Conservation (phyloP, 2,113 vertebrate genomes). For the Zosterops lateralis region DNA sequence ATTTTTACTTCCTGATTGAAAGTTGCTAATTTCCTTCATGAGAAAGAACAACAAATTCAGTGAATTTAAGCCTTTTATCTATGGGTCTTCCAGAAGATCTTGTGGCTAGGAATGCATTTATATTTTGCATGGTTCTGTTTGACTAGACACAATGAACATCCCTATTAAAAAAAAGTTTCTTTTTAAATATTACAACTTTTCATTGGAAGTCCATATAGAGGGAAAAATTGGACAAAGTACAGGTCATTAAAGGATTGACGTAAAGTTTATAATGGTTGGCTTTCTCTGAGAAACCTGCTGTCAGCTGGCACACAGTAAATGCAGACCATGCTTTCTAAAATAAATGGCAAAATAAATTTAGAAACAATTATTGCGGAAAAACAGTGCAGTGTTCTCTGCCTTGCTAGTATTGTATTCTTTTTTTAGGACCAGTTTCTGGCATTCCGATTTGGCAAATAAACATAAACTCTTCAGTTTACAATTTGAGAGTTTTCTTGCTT, state of each 20-base stretch:
- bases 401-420: not conserved
- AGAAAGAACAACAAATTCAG: not conserved
- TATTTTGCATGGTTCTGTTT: not conserved
- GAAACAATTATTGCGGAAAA: not conserved
- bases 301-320: not conserved
- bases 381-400: not conserved
- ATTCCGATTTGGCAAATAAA: not conserved
- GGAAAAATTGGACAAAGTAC: not conserved
- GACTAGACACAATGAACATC: not conserved
- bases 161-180: not conserved
- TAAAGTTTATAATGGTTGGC: not conserved
- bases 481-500: not conserved
- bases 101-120: not conserved
- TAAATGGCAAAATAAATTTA: constrained; percentile 19
- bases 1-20: not conserved
- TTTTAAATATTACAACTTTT: not conserved
- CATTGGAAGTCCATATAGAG: not conserved
- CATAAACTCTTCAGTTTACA: not conserved
- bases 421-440: not conserved
- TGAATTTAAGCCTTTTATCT: not conserved
- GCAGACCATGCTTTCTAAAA: not conserved
- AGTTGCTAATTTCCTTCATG: not conserved
- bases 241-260: not conserved
- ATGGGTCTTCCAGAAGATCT: not conserved
- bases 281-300: constrained; percentile 2